Evolutionary conservation across 2,113 vertebrate species (phyloP).

Genomic region (Orthochromis indermauri): DNA sequence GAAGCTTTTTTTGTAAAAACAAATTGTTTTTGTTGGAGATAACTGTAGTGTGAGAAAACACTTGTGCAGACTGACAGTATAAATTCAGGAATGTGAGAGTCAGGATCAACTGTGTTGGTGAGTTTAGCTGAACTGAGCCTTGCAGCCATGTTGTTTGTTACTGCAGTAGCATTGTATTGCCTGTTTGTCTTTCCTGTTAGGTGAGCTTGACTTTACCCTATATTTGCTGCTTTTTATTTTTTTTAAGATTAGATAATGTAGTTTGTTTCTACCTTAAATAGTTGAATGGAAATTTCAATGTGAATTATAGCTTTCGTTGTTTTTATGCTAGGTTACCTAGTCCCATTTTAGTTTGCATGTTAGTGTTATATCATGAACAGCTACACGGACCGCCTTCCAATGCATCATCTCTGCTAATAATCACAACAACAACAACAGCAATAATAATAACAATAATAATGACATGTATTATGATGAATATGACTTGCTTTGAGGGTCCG

Average conservation of each 20-base stretch:
- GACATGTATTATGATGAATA: not conserved
- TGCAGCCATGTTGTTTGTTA: not conserved
- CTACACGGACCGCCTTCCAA: accelerated
- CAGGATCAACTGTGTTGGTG: not conserved
- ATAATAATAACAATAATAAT: not conserved
- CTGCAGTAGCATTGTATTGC: accelerated
- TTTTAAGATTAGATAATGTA: not conserved
- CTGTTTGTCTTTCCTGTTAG: accelerated
- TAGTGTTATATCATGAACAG: accelerated
- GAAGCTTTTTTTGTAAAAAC: not conserved
- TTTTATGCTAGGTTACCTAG: not conserved
- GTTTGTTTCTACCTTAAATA: not conserved
- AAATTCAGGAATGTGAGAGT: not conserved
- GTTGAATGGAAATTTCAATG: not conserved
- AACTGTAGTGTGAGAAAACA: not conserved
- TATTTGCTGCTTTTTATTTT: not conserved
- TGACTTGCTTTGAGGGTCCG: accelerated
- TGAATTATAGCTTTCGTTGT: not conserved
- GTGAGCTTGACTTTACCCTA: not conserved
- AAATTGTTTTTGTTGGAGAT: not conserved
- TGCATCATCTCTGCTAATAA: not conserved
- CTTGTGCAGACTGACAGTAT: accelerated
- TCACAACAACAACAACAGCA: not conserved
- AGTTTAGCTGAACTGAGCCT: accelerated
- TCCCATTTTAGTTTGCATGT: accelerated